Evolutionary conservation across 2,888 invertebrate species (phyloP), one percentile per base, ranked within the genome.

Genomic region (Nomada goodeniana): DNA sequence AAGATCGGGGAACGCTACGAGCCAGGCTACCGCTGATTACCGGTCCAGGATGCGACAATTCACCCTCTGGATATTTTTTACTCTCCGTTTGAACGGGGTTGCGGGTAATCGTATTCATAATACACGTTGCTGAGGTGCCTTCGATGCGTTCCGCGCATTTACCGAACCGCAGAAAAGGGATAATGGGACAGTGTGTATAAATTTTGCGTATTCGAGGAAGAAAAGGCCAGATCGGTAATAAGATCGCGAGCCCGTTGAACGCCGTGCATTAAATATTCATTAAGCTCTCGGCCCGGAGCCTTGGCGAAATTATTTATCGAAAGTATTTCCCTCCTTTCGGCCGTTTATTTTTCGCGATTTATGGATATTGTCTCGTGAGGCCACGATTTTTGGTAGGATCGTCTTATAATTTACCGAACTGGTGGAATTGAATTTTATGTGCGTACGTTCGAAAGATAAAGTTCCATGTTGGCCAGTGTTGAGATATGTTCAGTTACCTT

Each of bases 81-180:
- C 23, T 11, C 18, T 10, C 2, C 5, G 10, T 47, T 59, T 11
- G 20, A 52, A 11, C 7, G 13, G 20, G 13, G 26, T 20, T 18
- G 55, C 36, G 2, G 23, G 71, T 71, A 71, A 76, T 70, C 70
- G 57, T 65, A 26, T 11, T 23, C 20, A 42, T 70, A 70, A 76
- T 44, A 52, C 52, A 44, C 59, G 44, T 59, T 44, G 36, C 20
- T 11, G 42, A n/a, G 13, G 23, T 26, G 26, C 11, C 42, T 65
- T 11, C 59, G 57, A 50, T n/a, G 70, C 26, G 26, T 42, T 18
- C 23, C 29, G 59, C 5, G 29, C 36, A 20, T 64, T 70, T 64
- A 59, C 23, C 50, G 57, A 36, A 52, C 36, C 18, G 53, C 11
- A 36, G 52, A 23, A 59, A 36, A n/a, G 23, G 42, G 20, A 60